A percentile compares a stretch with the other conserved stretches of the same genome.
These are phyloP conservation scores for Anas georgica DNA, from an alignment of 2,797 vertebrate genomes.

Conservation along the genomic window DNA sequence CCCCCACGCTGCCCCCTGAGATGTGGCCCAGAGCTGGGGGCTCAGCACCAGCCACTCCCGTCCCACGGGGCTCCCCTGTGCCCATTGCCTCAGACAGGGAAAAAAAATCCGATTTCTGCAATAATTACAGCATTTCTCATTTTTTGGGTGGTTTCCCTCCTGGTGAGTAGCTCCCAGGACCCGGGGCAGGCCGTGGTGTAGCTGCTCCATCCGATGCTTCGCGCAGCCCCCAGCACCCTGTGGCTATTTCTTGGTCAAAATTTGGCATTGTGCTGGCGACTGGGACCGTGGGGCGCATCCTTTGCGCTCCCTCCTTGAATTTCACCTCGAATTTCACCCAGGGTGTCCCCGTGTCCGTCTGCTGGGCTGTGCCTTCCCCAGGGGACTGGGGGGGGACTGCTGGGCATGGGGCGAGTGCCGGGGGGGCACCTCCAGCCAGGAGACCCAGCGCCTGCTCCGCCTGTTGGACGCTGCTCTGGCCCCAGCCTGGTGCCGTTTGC, in stretches of 20 bases:
- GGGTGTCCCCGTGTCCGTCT: neutral
- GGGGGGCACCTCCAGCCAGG: neutral
- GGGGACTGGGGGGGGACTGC: neutral
- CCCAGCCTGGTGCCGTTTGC: rapidly evolving
- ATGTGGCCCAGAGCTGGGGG: neutral
- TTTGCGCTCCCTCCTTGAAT: rapidly evolving
- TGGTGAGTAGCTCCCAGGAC: rapidly evolving
- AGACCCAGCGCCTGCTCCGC: neutral
- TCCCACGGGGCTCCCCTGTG: neutral
- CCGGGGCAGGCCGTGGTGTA: no score
- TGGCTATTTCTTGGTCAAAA: neutral
- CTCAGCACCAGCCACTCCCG: neutral
- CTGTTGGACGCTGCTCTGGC: rapidly evolving
- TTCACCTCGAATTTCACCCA: no score
- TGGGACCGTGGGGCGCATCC: neutral
- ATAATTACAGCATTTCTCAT: neutral
- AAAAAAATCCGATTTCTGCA: neutral
- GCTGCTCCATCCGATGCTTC: neutral
- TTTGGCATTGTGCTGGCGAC: neutral
- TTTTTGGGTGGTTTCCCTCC: neutral
- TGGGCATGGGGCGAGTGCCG: neutral
- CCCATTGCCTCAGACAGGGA: rapidly evolving
- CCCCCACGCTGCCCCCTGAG: neutral
- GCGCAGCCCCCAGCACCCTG: neutral
- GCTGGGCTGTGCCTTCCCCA: neutral